phyloP scores from a whole-genome alignment of 2,888 invertebrate species.

The Stenolophus ochropezus region DNA sequence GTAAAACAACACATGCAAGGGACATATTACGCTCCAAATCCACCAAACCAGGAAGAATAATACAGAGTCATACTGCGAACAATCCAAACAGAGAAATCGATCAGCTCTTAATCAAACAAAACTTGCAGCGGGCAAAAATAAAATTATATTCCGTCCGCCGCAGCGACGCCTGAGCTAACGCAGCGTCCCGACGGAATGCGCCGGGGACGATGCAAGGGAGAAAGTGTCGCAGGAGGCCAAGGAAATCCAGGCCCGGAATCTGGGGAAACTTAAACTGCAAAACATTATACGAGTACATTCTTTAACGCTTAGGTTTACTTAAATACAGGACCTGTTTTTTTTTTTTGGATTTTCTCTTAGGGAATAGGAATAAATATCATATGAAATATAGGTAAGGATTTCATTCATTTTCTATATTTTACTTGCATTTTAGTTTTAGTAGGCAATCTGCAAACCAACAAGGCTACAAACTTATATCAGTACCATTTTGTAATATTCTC shows the following conservation, averaged over 20 bases:
- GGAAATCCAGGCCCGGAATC: neutral
- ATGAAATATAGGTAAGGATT: too few relatives aligned
- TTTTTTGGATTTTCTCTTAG: too few relatives aligned
- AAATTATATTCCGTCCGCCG: constrained; percentile 9
- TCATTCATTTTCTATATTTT: too few relatives aligned
- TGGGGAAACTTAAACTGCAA: neutral
- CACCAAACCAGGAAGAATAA: constrained; percentile 5
- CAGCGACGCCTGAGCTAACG: neutral
- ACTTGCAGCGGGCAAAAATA: constrained; percentile 20
- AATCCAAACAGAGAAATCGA: constrained; percentile 40
- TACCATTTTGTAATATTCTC: too few relatives aligned
- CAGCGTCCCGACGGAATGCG: neutral
- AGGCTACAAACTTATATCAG: too few relatives aligned
- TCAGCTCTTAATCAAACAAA: constrained; percentile 25
- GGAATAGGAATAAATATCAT: too few relatives aligned
- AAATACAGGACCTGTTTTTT: too few relatives aligned
- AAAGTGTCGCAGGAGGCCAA: constrained; percentile 18
- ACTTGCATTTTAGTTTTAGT: too few relatives aligned
- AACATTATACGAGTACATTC: too few relatives aligned
- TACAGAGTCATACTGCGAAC: constrained; percentile 4
- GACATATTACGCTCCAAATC: constrained; percentile 11
- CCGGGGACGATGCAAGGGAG: neutral
- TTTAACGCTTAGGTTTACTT: neutral
- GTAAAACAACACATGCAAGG: constrained; percentile 18
- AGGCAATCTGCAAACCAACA: too few relatives aligned